Percentiles rank a stretch among this genome's conserved stretches.
These are phyloP conservation scores for Luehdorfia chinensis DNA, from an alignment of 1,140 invertebrate species.

Conservation along the genomic window DNA sequence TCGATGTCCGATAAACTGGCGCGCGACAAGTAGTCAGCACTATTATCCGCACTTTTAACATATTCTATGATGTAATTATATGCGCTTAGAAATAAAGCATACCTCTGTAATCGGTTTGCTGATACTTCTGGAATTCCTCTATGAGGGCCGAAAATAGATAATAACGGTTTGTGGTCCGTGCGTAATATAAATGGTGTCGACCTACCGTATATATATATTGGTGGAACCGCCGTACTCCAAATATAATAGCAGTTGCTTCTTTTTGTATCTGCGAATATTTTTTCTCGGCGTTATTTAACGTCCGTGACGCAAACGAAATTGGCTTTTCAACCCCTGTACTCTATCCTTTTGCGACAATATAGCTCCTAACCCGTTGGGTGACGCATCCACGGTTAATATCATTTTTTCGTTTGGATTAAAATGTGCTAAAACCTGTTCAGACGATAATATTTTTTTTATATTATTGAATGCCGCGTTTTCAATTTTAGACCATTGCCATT, in stretches of 20 bases:
- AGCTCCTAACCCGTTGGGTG: constrained; percentile 32
- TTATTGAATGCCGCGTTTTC: constrained; percentile 31
- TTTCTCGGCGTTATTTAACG: constrained; percentile 16
- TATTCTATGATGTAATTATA: constrained; percentile 33
- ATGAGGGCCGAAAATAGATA: constrained; percentile 24
- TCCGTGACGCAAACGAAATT: constrained; percentile 25
- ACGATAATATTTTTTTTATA: constrained; percentile 38
- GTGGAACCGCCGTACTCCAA: constrained; percentile 22
- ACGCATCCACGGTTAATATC: constrained; percentile 40
- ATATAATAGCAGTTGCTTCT: constrained; percentile 26
- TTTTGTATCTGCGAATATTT: constrained; percentile 25
- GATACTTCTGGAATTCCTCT: constrained; percentile 24
- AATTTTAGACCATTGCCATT: constrained; percentile 25
- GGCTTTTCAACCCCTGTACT: constrained; percentile 16
- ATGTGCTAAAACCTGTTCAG: constrained; percentile 42
- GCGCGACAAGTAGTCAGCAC: constrained; percentile 30
- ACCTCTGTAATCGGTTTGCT: constrained; percentile 27
- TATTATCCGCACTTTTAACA: constrained; percentile 26
- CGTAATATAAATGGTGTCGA: constrained; percentile 13
- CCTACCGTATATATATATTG: constrained; percentile 49
- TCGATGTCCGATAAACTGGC: constrained; percentile 3
- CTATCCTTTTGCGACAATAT: constrained; percentile 39
- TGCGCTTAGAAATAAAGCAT: constrained; percentile 27
- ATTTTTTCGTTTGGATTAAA: constrained; percentile 52
- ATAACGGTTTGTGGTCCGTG: constrained; percentile 28